phyloP scores from a whole-genome alignment of 2,797 vertebrate genomes.

The Fistularia commersonii region DNA sequence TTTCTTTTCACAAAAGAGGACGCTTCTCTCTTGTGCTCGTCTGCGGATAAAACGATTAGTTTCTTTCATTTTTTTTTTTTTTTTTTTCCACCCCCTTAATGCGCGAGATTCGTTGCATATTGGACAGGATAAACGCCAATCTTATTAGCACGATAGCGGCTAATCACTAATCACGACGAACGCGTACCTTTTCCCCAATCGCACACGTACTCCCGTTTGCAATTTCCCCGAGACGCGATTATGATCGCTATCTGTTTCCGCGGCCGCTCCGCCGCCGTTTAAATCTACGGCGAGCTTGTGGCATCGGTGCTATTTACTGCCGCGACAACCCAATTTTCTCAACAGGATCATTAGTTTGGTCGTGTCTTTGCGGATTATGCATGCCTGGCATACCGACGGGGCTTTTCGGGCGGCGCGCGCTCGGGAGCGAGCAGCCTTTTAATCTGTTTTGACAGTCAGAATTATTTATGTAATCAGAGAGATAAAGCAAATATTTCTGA shows the following conservation, averaged over 20 bases:
- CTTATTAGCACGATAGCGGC: no score
- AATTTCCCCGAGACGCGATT: conserved; percentile 1
- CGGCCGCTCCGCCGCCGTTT: conserved; percentile 4
- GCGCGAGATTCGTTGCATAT: no score
- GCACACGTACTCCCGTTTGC: not conserved
- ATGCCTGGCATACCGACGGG: conserved; percentile 11
- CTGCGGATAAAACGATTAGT: no score
- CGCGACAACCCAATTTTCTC: conserved; percentile 6
- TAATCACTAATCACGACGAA: no score
- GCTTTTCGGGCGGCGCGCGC: conserved; percentile 3
- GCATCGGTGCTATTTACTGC: conserved; percentile 9
- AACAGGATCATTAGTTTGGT: conserved; percentile 24
- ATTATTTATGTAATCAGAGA: conserved; percentile 1
- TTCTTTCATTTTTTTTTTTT: no score
- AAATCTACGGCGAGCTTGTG: not conserved
- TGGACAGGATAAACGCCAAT: no score
- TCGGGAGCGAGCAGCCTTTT: not conserved
- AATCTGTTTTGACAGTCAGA: conserved; percentile 2
- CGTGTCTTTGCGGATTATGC: conserved; percentile 15
- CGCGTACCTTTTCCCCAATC: no score
- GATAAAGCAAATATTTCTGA: not conserved
- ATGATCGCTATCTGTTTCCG: conserved; percentile 1
- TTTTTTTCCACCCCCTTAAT: no score
- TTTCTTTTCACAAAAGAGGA: no score
- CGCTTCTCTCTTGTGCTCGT: no score